Percentiles rank a stretch among this genome's conserved stretches.
phyloP scores from a whole-genome alignment of 2,888 invertebrate species.

The Drosophila melanosoma region DNA sequence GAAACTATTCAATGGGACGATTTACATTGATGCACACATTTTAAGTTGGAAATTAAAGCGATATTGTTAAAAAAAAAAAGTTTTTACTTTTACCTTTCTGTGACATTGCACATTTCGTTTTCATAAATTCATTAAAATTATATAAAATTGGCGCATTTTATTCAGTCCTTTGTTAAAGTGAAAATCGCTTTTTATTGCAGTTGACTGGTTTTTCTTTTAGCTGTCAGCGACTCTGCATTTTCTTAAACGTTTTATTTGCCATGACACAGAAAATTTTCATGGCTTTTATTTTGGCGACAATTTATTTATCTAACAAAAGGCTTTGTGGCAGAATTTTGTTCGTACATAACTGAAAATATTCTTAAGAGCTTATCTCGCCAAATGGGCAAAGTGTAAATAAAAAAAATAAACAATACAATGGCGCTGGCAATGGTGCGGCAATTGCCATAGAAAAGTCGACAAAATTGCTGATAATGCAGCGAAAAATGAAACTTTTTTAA shows the following conservation, averaged over 20 bases:
- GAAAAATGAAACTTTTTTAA: conserved; percentile 32
- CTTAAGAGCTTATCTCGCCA: conserved; percentile 54
- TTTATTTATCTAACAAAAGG: conserved; percentile 51
- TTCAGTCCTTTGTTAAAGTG: not conserved
- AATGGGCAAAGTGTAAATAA: not conserved
- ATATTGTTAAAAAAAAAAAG: not conserved
- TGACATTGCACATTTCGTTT: not conserved
- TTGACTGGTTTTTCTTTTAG: conserved; percentile 2
- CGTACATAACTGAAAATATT: conserved; percentile 28
- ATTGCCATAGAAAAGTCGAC: conserved; percentile 26
- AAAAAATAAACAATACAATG: not conserved
- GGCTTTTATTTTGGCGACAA: conserved; percentile 17
- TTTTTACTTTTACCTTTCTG: not conserved
- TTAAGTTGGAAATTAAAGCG: not conserved
- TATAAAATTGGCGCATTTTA: not conserved
- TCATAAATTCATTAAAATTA: conserved; percentile 1
- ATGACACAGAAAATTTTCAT: conserved; percentile 1
- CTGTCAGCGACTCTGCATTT: not conserved
- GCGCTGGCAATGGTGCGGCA: not conserved
- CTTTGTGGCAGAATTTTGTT: conserved; percentile 9
- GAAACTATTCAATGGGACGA: conserved; percentile 1
- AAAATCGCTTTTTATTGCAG: conserved; percentile 13
- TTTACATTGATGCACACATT: not conserved
- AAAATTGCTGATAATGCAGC: conserved; percentile 62
- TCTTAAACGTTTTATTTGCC: conserved; percentile 5